Evolutionary conservation across 2,113 vertebrate genomes (phyloP), one percentile per base, ranked within the genome.

Genomic region (Sinocyclocheilus anophthalmus): DNA sequence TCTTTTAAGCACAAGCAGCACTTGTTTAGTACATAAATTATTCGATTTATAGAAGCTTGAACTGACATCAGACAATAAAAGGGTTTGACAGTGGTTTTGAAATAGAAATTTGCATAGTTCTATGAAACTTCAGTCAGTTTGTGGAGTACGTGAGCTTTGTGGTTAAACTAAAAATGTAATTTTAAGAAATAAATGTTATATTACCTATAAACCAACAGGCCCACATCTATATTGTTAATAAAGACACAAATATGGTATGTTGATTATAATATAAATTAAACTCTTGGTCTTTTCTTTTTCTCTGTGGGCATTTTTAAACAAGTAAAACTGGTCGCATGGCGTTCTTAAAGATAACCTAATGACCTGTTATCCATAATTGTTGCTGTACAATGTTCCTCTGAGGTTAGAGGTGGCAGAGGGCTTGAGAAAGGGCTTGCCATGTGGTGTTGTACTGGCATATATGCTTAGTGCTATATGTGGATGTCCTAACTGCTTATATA

Each of bases 391-490:
- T 81, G 37, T 13, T 50, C 39, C 18, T 83, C 26, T 69, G 63
- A n/a, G 55, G 7, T 76, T 48, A 30, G 14, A 33, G 11, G 37
- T 39, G 20, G 77, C 55, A 59, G 33, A 67, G 10, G 24, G 81
- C n/a, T 45, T 65, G 3, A 69, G 24, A 81, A 48, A 7, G 37
- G 22, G 13, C 13, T 50, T 55, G 11, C 11, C 3, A 10, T 83
- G 65, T 82, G 76, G 76, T 59, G 63, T 50, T 50, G 22, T 22
- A 30, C 24, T 30, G 39, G 9, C 24, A 65, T 16, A 57, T 83
- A 65, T 83, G 81, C 65, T 83, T 69, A 72, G 65, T 83, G 65
- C 59, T 67, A 83, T 72, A 70, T 83, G 26, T 83, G 81, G 81
- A 70, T 10, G n/a, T n/a, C 63, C 37, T 70, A 11, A 55, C 39